Evolutionary conservation across 2,888 invertebrate genomes (phyloP).

Genomic region (Apodemia duryi): DNA sequence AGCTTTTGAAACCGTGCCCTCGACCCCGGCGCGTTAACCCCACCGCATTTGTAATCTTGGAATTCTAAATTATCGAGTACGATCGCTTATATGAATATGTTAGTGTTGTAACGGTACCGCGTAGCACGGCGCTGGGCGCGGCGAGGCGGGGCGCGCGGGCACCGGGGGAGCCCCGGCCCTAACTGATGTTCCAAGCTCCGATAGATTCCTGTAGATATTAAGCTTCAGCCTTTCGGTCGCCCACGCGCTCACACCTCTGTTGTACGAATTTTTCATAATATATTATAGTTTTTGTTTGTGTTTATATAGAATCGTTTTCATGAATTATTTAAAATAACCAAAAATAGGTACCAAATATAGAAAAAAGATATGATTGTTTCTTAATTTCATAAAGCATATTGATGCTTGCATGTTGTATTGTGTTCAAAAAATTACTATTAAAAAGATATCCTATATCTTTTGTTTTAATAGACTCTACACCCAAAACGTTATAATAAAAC

Average conservation of each 20-base stretch:
- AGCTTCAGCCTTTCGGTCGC: slow-evolving; percentile 38
- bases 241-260: slow-evolving; percentile 55
- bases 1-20: slow-evolving; percentile 33
- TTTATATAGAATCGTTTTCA: slow-evolving; percentile 73
- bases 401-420: slow-evolving; percentile 80
- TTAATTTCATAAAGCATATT: slow-evolving; percentile 76
- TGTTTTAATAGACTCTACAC: slow-evolving; percentile 34
- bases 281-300: slow-evolving; percentile 76
- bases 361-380: slow-evolving; percentile 71
- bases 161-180: slow-evolving; percentile 27
- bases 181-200: slow-evolving; percentile 24
- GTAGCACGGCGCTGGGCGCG: slow-evolving; percentile 47
- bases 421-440: slow-evolving; percentile 77
- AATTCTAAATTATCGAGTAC: slow-evolving; percentile 62
- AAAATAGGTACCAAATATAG: slow-evolving; percentile 80
- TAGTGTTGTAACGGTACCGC: slow-evolving; percentile 66
- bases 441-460: slow-evolving; percentile 62
- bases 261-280: slow-evolving; percentile 73
- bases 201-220: slow-evolving; percentile 33
- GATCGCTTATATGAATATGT: slow-evolving; percentile 69
- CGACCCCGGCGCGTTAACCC: slow-evolving; percentile 41
- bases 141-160: slow-evolving; percentile 31
- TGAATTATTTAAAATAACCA: slow-evolving; percentile 75
- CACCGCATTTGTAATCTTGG: slow-evolving; percentile 46
- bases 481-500: neutral